Evolutionary conservation across 2,113 vertebrate species (phyloP), one percentile per base, ranked within the genome.

Genomic region (Jaculus jaculus): DNA sequence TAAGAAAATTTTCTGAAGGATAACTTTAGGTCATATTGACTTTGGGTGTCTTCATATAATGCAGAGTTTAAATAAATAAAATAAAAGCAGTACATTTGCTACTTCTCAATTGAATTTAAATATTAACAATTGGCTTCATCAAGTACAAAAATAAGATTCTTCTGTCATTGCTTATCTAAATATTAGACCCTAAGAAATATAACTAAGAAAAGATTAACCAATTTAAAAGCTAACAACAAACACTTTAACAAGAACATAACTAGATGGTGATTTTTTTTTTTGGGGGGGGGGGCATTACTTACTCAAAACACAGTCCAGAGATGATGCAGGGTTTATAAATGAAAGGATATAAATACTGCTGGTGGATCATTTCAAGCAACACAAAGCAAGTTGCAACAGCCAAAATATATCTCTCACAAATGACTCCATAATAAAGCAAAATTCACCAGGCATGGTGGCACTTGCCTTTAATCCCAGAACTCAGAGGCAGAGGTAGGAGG

Each of bases 141-240:
- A 83, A 60, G 47, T 47, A 74, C 51, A 88, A 63, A 78, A 89
- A 72, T n/a, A 75, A 74, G 21, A 79, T 16, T 74, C 34, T 89
- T 94, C 78, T 80, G 81, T 89, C 74, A 82, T 34, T 74, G 80
- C 60, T 96, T 91, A 96, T 95, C 87, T 96, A 85, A 93, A 93
- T 30, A 42, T 51, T 82, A 85, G 89, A 95, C 91, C 60, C 34
- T 93, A 91, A 93, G 42, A 94, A 92, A 84, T 58, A 51, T 37
- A 65, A 34, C 34, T 85, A 60, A 93, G 47, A 84, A 78, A 61
- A 97, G 89, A 96, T 94, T 91, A 92, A 34, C 69, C 75, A 83
- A 92, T 93, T 93, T 96, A 89, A 97, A 96, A 95, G 94, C 58
- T 69, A 87, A 23, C 32, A 77, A 26, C 30, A 69, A 66, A 78